Percentiles rank a stretch among this genome's conserved stretches.
Evolutionary conservation across 2,797 vertebrate species (phyloP).

Genomic region (Oreochromis mossambicus): DNA sequence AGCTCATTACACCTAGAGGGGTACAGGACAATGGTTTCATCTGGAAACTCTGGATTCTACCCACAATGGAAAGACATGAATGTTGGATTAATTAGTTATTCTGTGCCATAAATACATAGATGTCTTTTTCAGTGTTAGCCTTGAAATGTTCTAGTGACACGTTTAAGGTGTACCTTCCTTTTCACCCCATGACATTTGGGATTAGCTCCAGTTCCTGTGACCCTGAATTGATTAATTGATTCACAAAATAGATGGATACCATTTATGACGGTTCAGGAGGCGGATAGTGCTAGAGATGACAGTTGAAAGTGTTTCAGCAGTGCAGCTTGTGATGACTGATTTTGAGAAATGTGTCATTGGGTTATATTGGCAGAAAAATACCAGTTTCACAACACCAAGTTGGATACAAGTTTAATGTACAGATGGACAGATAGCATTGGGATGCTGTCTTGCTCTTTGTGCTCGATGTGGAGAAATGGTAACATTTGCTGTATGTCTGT

Average conservation of each 20-base stretch:
- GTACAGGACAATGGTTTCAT: not conserved
- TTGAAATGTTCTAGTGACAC: not conserved
- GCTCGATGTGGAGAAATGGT: not conserved
- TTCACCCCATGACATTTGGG: fast-evolving
- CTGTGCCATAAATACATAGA: not conserved
- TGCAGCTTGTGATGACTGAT: not conserved
- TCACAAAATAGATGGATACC: not conserved
- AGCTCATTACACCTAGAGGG: not conserved
- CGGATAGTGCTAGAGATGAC: not conserved
- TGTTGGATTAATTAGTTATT: not conserved
- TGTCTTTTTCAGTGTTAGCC: not conserved
- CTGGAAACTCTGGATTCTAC: not conserved
- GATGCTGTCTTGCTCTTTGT: not conserved
- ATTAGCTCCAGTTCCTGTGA: not conserved
- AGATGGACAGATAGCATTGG: fast-evolving
- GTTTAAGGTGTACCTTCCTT: fast-evolving
- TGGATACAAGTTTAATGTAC: not conserved
- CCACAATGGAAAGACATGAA: not conserved
- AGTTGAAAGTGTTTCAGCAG: not conserved
- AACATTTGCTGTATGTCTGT: not conserved
- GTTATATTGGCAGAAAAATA: not conserved
- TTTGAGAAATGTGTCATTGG: not conserved
- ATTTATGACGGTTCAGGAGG: fast-evolving
- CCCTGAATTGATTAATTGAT: not conserved
- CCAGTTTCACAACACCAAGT: not conserved